These are phyloP conservation scores for Channa maculata DNA, from an alignment of 2,113 vertebrate genomes.

Conservation along the genomic window DNA sequence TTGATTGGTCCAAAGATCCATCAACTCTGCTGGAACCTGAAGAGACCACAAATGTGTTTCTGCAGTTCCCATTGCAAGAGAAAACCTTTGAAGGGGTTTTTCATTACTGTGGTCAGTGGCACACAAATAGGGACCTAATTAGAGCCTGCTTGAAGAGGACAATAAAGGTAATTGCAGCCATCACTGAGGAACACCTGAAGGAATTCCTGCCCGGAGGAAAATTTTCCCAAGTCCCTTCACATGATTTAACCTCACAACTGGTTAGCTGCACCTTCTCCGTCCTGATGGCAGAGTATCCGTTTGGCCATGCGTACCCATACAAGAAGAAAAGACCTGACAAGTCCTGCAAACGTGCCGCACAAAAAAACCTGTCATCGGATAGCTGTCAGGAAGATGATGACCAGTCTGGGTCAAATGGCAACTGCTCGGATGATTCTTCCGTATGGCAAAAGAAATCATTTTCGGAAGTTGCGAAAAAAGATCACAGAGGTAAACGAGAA, in stretches of 20 bases:
- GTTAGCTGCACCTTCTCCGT: constrained; percentile 75
- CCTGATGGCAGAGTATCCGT: constrained; percentile 81
- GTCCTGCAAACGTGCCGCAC: constrained; percentile 1
- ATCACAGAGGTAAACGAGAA: not conserved
- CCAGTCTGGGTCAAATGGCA: not conserved
- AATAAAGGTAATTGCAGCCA: constrained; percentile 73
- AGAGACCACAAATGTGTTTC: constrained; percentile 72
- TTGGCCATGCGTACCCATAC: constrained; percentile 30
- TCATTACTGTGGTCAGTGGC: constrained; percentile 73
- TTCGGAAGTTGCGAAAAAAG: constrained; percentile 3
- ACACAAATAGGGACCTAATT: constrained; percentile 78
- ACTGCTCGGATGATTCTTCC: constrained; percentile 18
- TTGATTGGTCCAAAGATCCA: constrained; percentile 80
- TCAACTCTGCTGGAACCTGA: constrained; percentile 77
- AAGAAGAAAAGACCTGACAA: constrained; percentile 43
- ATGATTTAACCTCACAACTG: constrained; percentile 60
- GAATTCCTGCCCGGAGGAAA: constrained; percentile 82
- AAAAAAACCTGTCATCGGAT: not conserved
- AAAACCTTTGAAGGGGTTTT: constrained; percentile 77
- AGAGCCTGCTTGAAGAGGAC: constrained; percentile 75
- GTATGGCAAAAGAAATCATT: not conserved
- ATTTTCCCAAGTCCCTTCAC: constrained; percentile 63
- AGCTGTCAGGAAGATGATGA: constrained; percentile 45
- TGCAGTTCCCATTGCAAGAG: constrained; percentile 80
- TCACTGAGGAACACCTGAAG: constrained; percentile 77